phyloP scores from a whole-genome alignment of 2,888 invertebrate species.

The Asteroscopus sphinx region DNA sequence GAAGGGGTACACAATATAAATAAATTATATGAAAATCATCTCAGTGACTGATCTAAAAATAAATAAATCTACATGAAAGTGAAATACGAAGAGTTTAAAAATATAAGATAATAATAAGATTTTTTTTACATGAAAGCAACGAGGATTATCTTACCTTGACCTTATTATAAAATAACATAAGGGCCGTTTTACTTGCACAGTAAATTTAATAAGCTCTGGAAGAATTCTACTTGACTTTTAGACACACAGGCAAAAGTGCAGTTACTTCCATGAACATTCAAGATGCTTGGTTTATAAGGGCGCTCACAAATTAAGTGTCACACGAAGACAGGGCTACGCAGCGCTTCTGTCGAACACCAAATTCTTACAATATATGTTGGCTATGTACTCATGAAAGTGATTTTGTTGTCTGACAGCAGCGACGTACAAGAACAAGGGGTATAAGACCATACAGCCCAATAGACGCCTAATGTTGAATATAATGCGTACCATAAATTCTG shows the following conservation, averaged over 20 bases:
- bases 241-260: conserved; percentile 17
- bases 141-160: conserved; percentile 49
- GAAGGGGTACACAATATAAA: conserved; percentile 33
- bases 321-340: not conserved
- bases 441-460: too few relatives aligned
- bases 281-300: conserved; percentile 19
- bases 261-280: conserved; percentile 25
- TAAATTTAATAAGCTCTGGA: conserved; percentile 16
- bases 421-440: not conserved
- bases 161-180: conserved; percentile 22
- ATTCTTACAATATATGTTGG: not conserved
- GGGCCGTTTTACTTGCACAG: conserved; percentile 24
- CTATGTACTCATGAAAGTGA: not conserved
- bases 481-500: too few relatives aligned
- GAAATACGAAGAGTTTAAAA: conserved; percentile 52
- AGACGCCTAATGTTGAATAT: too few relatives aligned
- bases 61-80: conserved; percentile 46
- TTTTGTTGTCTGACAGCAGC: not conserved
- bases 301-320: conserved; percentile 14
- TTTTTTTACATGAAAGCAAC: conserved; percentile 49
- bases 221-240: conserved; percentile 19
- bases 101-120: conserved; percentile 16
- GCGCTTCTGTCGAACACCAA: not conserved
- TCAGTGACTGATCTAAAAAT: conserved; percentile 43
- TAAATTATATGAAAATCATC: conserved; percentile 36